These are phyloP conservation scores for Trichopria drosophilae DNA, from an alignment of 2,888 invertebrate genomes.

Conservation along the genomic window DNA sequence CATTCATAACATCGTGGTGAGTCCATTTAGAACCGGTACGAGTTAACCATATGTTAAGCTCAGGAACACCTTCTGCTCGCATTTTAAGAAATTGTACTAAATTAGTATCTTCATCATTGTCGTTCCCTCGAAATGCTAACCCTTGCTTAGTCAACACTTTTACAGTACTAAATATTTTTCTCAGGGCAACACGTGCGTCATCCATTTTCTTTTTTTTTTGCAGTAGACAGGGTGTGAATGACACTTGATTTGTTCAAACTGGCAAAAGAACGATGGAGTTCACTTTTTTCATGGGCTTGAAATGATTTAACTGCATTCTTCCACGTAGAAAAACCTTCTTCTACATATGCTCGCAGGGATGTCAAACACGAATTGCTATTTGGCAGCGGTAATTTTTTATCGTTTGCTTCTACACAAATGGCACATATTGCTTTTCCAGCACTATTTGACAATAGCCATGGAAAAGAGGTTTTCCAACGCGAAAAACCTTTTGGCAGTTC, in stretches of 20 bases:
- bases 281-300: constrained; percentile 16
- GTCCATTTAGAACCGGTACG: constrained; percentile 6
- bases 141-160: constrained; percentile 23
- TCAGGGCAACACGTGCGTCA: constrained; percentile 16
- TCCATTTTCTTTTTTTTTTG: constrained; percentile 25
- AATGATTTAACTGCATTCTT: constrained; percentile 25
- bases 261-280: constrained; percentile 16
- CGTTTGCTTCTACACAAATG: constrained; percentile 16
- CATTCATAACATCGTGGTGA: constrained; percentile 8
- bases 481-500: no score
- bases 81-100: constrained; percentile 27
- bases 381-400: constrained; percentile 20
- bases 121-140: constrained; percentile 14
- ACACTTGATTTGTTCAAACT: constrained; percentile 20
- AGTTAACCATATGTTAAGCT: constrained; percentile 8
- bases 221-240: constrained; percentile 8
- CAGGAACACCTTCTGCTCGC: constrained; percentile 25
- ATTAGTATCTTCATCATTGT: constrained; percentile 29
- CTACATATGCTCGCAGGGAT: constrained; percentile 23
- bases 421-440: constrained; percentile 17
- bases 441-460: constrained; percentile 16
- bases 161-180: constrained; percentile 21
- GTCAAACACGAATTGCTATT: constrained; percentile 1
- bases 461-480: no score
- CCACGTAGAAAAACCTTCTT: constrained; percentile 25